phyloP scores from a whole-genome alignment of 1,140 invertebrate species.

The Whitmania pigra region DNA sequence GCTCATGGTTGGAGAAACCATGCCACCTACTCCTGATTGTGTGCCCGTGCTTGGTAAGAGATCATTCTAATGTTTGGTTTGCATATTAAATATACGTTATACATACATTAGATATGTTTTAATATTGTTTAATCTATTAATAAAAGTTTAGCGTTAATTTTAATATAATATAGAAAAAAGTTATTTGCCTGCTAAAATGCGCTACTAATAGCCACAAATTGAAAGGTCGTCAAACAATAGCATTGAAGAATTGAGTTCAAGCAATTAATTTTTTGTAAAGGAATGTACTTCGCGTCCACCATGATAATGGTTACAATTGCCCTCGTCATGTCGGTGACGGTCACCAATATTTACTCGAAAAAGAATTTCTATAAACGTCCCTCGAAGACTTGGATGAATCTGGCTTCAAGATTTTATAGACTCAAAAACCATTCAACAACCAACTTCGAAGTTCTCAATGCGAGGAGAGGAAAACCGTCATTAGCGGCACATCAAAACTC shows the following conservation, averaged over 20 bases:
- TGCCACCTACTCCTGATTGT: conserved; percentile 85
- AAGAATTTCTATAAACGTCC: conserved; percentile 21
- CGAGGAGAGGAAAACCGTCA: not conserved
- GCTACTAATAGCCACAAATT: not conserved
- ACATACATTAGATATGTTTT: not conserved
- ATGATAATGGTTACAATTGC: conserved; percentile 28
- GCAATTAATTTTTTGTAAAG: conserved; percentile 13
- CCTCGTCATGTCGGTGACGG: conserved; percentile 27
- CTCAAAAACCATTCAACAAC: too few relatives aligned
- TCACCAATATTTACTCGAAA: conserved; percentile 26
- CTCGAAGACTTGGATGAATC: not conserved
- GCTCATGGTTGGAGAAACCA: conserved; percentile 72
- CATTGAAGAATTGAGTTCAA: not conserved
- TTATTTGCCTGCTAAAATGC: not conserved
- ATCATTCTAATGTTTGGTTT: not conserved
- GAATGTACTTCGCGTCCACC: conserved; percentile 26
- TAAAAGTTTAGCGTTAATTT: not conserved
- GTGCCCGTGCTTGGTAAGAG: conserved; percentile 41
- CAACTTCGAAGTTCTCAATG: not conserved
- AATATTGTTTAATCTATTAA: not conserved
- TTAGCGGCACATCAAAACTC: not conserved
- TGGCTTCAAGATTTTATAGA: not conserved
- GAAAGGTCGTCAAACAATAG: not conserved
- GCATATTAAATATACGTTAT: not conserved
- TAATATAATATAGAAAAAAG: not conserved